phyloP scores from a whole-genome alignment of 30 jellyfish, hydroid and myxozoan genomes.

The Aurelia sp. region DNA sequence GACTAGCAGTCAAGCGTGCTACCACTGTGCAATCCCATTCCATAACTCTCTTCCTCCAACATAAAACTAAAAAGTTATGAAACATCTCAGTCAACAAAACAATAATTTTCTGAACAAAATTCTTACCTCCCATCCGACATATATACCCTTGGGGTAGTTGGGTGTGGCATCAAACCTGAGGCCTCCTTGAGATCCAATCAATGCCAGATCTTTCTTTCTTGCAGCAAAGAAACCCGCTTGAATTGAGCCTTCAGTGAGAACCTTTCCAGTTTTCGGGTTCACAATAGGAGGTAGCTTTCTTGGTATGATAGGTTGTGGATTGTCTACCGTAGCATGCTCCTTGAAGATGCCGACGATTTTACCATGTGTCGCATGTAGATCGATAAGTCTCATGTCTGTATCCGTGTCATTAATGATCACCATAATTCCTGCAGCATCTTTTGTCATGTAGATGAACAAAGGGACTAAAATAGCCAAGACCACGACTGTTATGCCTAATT shows the following conservation, averaged over 20 bases:
- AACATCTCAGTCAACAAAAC: too few species aligned
- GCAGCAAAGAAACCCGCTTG: slow-evolving; percentile 53
- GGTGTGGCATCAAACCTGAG: slow-evolving; percentile 21
- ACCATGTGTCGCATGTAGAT: slow-evolving; percentile 10
- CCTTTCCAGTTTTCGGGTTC: slow-evolving; percentile 23
- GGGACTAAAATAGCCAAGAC: slow-evolving; percentile 31
- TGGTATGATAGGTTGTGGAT: slow-evolving; percentile 36
- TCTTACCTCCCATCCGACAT: slow-evolving; percentile 49
- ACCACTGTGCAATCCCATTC: too few species aligned
- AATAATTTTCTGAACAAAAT: too few species aligned
- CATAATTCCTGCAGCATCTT: slow-evolving; percentile 39
- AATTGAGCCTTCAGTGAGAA: slow-evolving; percentile 27
- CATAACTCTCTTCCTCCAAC: too few species aligned
- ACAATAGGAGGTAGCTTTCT: slow-evolving; percentile 47
- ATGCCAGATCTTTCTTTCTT: slow-evolving; percentile 24
- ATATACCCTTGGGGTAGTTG: slow-evolving; percentile 21
- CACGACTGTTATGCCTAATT: slow-evolving; percentile 30
- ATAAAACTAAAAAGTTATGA: too few species aligned
- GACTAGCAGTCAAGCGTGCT: too few species aligned
- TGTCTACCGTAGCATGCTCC: slow-evolving; percentile 23
- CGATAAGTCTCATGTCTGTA: slow-evolving; percentile 31
- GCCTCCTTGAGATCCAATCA: slow-evolving; percentile 38
- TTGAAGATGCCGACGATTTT: slow-evolving; percentile 51
- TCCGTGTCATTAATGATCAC: slow-evolving; percentile 38
- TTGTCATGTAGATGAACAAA: slow-evolving; percentile 9